phyloP scores from a whole-genome alignment of 2,113 vertebrate genomes.

The Danionella cerebrum region DNA sequence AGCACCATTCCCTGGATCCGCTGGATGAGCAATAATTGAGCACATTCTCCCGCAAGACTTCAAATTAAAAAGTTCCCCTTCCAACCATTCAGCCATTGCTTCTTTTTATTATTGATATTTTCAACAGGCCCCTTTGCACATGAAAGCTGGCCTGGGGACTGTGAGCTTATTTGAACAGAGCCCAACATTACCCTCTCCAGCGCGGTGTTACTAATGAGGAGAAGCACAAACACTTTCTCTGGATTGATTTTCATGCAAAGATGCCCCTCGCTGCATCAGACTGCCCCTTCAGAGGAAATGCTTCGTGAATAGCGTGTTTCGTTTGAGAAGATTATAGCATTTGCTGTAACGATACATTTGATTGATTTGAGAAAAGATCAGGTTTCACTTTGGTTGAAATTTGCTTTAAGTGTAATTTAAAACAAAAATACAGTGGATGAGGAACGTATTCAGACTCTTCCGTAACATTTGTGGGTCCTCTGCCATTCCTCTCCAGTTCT shows the following conservation, averaged over 20 bases:
- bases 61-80: slow-evolving; percentile 69
- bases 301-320: slow-evolving; percentile 48
- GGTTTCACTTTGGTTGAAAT: no score
- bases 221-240: slow-evolving; percentile 61
- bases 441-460: no score
- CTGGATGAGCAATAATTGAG: slow-evolving; percentile 69
- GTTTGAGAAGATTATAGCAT: background rate
- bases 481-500: no score
- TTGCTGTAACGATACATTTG: no score
- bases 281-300: slow-evolving; percentile 41
- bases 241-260: slow-evolving; percentile 68
- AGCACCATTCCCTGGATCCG: slow-evolving; percentile 49
- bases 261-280: slow-evolving; percentile 58
- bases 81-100: slow-evolving; percentile 52
- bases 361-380: background rate
- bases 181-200: slow-evolving; percentile 42
- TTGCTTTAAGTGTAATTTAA: no score
- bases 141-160: slow-evolving; percentile 54
- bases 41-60: slow-evolving; percentile 62
- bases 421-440: no score
- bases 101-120: slow-evolving; percentile 43
- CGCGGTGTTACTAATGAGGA: slow-evolving; percentile 68
- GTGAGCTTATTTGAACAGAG: slow-evolving; percentile 67
- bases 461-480: no score
- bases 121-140: slow-evolving; percentile 28